A percentile compares a stretch with the other conserved stretches of the same genome.
phyloP scores from a whole-genome alignment of 1,140 invertebrate species.

The Trichonephila inaurata region DNA sequence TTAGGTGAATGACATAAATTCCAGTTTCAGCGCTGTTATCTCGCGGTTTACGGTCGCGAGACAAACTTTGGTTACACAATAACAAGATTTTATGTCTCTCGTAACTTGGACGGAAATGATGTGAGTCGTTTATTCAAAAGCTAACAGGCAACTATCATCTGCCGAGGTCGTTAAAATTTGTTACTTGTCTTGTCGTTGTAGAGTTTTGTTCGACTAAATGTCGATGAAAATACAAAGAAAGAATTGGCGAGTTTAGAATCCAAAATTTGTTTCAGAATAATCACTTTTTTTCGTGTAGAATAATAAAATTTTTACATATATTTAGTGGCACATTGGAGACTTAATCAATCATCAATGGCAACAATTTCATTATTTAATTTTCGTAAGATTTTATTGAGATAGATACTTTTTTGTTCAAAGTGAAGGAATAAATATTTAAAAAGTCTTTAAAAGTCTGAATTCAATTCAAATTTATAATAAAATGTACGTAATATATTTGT shows the following conservation, averaged over 20 bases:
- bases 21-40: constrained; percentile 36
- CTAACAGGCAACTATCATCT: not conserved
- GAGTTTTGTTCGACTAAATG: not conserved
- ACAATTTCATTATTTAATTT: too few relatives aligned
- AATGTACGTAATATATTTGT: too few relatives aligned
- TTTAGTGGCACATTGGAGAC: too few relatives aligned
- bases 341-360: too few relatives aligned
- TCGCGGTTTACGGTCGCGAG: constrained; percentile 60
- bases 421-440: too few relatives aligned
- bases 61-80: constrained; percentile 75
- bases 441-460: too few relatives aligned
- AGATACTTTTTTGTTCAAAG: too few relatives aligned
- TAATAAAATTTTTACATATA: too few relatives aligned
- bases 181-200: not conserved
- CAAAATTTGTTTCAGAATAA: too few relatives aligned
- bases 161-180: constrained; percentile 42
- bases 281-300: too few relatives aligned
- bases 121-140: constrained; percentile 48
- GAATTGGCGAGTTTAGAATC: not conserved
- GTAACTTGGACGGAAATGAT: constrained; percentile 68
- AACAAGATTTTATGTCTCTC: constrained; percentile 68
- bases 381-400: too few relatives aligned
- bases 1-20: constrained; percentile 66
- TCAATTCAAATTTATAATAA: too few relatives aligned
- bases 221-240: not conserved